These are phyloP conservation scores for Pampus argenteus DNA, from an alignment of 2,797 vertebrate genomes.

Conservation along the genomic window DNA sequence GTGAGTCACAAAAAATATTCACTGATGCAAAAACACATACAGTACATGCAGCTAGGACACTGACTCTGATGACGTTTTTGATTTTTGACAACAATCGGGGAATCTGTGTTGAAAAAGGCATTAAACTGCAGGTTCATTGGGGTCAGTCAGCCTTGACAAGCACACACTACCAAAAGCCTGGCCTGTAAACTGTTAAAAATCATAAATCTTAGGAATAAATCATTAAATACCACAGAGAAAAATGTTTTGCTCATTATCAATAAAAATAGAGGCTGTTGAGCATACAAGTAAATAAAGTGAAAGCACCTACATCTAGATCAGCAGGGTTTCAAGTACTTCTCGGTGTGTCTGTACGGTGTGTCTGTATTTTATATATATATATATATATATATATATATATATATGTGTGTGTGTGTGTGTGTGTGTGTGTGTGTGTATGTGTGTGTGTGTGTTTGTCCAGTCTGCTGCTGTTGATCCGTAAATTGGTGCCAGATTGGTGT, in stretches of 20 bases:
- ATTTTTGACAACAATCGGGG: neutral
- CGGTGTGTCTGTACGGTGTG: conserved; percentile 5
- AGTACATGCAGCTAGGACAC: neutral
- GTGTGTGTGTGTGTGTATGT: conserved; percentile 22
- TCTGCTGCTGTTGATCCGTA: conserved; percentile 66
- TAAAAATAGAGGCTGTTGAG: conserved; percentile 23
- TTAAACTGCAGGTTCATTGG: neutral
- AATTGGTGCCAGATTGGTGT: conserved; percentile 79
- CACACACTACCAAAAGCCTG: neutral
- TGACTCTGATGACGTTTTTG: neutral
- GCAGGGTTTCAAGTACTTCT: conserved; percentile 36
- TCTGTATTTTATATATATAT: too few species aligned
- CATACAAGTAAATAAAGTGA: conserved; percentile 36
- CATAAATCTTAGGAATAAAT: conserved; percentile 27
- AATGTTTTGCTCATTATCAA: conserved; percentile 5
- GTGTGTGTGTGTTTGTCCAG: conserved; percentile 38
- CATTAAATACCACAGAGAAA: neutral
- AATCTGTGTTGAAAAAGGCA: neutral
- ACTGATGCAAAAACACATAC: neutral
- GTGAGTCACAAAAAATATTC: neutral
- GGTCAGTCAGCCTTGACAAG: conserved; percentile 6
- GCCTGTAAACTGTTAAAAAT: conserved; percentile 2
- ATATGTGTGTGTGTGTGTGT: neutral
- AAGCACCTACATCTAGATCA: conserved; percentile 42
- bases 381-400: too few species aligned